Evolutionary conservation across 2,113 vertebrate species (phyloP).

Genomic region (Nyctereutes procyonoides): DNA sequence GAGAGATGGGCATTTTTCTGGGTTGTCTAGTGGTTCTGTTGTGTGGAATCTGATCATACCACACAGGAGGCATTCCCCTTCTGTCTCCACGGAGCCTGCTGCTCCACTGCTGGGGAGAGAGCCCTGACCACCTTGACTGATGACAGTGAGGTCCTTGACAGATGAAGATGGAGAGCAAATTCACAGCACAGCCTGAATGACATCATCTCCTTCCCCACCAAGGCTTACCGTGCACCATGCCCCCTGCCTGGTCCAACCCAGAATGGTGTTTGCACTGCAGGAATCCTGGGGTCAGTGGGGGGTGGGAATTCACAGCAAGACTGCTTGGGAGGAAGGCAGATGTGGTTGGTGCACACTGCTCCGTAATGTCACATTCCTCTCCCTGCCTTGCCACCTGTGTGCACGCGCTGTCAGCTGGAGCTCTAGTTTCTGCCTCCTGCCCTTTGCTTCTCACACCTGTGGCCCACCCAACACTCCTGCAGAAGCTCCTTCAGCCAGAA

Average conservation of each 20-base stretch:
- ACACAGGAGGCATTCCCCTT: neutral
- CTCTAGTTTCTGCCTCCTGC: neutral
- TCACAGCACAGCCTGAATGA: neutral
- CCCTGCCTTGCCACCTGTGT: neutral
- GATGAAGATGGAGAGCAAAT: neutral
- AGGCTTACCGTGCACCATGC: neutral
- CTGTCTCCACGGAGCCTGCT: neutral
- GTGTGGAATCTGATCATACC: neutral
- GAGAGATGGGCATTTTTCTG: neutral
- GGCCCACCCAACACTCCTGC: accelerated
- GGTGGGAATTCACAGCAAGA: neutral
- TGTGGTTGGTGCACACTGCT: no score
- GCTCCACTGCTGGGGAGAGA: no score
- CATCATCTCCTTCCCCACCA: neutral
- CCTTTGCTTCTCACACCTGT: neutral
- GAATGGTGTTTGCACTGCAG: neutral
- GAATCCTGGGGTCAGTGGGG: neutral
- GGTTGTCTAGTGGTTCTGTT: neutral
- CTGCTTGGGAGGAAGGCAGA: no score
- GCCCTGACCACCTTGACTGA: no score
- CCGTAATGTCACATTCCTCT: neutral
- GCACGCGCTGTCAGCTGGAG: neutral
- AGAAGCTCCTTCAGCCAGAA: neutral
- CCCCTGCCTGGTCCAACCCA: no score
- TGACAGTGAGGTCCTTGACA: neutral